Evolutionary conservation across 2,888 invertebrate genomes (phyloP).

Genomic region (Phortica magna): DNA sequence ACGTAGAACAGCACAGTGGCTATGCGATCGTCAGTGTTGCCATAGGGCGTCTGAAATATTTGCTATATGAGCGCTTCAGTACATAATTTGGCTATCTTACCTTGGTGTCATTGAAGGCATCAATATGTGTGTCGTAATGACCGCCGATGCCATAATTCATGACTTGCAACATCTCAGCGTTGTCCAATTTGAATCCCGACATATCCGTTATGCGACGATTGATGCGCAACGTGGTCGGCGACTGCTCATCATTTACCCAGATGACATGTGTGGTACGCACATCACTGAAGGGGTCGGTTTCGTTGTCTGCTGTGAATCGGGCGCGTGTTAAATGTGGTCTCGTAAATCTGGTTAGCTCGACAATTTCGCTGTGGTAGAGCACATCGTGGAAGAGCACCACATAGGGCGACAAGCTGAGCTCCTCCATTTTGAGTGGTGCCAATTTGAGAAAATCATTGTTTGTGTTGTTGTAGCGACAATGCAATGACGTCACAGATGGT

Average conservation of each 20-base stretch:
- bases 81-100: constrained; percentile 50
- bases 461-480: constrained; percentile 72
- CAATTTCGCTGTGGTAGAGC: constrained; percentile 64
- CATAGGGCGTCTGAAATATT: neutral
- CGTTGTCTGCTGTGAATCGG: constrained; percentile 12
- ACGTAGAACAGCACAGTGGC: constrained; percentile 98
- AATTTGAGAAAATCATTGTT: constrained; percentile 63
- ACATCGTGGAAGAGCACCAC: constrained; percentile 72
- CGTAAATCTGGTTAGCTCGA: constrained; percentile 58
- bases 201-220: constrained; percentile 68
- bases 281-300: constrained; percentile 53
- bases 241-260: constrained; percentile 64
- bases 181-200: constrained; percentile 65
- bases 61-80: neutral
- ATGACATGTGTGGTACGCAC: constrained; percentile 62
- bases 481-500: constrained; percentile 30
- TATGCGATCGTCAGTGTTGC: constrained; percentile 89
- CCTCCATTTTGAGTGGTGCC: constrained; percentile 74
- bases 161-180: constrained; percentile 71
- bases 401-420: constrained; percentile 66
- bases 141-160: constrained; percentile 76
- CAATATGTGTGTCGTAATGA: constrained; percentile 69
- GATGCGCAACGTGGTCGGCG: constrained; percentile 50
- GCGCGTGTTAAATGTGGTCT: constrained; percentile 63
- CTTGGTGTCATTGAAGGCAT: constrained; percentile 65